phyloP scores from a whole-genome alignment of 1,140 invertebrate species.

The Aleiodes sp. region DNA sequence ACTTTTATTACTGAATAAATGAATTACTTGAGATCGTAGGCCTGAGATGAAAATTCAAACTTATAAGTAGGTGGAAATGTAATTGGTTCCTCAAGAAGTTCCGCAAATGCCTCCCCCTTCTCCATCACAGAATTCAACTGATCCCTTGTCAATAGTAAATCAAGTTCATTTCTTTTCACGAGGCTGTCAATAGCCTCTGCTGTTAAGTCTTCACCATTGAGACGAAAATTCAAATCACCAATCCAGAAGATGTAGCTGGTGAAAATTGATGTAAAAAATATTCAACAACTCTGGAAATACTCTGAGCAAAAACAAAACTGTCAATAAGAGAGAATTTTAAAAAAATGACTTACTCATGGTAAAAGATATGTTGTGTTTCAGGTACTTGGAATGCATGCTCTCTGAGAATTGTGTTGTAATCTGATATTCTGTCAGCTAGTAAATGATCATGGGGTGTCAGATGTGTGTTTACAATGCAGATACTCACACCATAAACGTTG shows the following conservation, averaged over 20 bases:
- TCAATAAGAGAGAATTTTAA: no score
- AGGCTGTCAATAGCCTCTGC: slow-evolving; percentile 74
- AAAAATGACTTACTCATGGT: slow-evolving; percentile 91
- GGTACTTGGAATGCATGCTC: slow-evolving; percentile 76
- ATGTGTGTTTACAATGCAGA: slow-evolving; percentile 90
- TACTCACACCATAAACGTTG: slow-evolving; percentile 84
- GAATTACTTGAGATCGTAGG: slow-evolving; percentile 81
- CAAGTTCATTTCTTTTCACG: slow-evolving; percentile 73
- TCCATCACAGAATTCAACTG: slow-evolving; percentile 77
- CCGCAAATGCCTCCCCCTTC: slow-evolving; percentile 80
- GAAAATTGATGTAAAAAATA: slow-evolving; percentile 32
- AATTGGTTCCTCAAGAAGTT: slow-evolving; percentile 77
- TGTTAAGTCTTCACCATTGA: slow-evolving; percentile 71
- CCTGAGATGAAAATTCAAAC: slow-evolving; percentile 76
- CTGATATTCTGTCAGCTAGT: slow-evolving; percentile 80
- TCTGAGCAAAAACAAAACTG: no score
- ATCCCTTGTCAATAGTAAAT: slow-evolving; percentile 75
- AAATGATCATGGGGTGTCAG: slow-evolving; percentile 87
- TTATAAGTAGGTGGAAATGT: slow-evolving; percentile 92
- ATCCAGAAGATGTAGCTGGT: slow-evolving; percentile 93
- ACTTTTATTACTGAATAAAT: background rate
- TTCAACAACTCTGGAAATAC: no score
- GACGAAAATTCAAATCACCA: slow-evolving; percentile 93
- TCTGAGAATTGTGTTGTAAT: slow-evolving; percentile 86
- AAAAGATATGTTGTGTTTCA: slow-evolving; percentile 84